Conservation (phyloP, 2,888 invertebrate species). For the Lasioglossum vierecki region DNA sequence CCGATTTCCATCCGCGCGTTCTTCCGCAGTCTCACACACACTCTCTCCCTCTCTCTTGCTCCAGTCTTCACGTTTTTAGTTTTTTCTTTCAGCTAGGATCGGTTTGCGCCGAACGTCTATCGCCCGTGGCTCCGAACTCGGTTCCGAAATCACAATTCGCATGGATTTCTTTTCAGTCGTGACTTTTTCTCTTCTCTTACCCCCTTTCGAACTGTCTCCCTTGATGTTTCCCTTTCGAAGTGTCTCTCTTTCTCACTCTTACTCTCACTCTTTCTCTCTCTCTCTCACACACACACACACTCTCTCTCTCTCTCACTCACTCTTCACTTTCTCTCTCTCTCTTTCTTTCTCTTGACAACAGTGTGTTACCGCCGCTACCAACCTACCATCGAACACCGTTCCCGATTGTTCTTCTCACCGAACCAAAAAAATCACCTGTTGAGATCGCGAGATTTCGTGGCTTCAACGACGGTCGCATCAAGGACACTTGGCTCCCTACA, state of each 20-base stretch:
- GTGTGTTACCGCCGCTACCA: neutral
- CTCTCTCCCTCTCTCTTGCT: constrained; percentile 47
- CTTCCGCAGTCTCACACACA: constrained; percentile 52
- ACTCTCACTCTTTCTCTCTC: neutral
- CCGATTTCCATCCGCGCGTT: constrained; percentile 64
- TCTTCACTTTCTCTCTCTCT: neutral
- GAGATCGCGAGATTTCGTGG: constrained; percentile 84
- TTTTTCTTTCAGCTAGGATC: constrained; percentile 78
- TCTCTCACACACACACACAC: neutral
- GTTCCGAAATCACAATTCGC: constrained; percentile 71
- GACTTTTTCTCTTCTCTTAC: constrained; percentile 58
- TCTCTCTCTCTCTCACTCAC: neutral
- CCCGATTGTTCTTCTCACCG: constrained; percentile 24
- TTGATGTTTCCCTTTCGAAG: constrained; percentile 27
- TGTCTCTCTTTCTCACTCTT: neutral
- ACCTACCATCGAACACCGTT: constrained; percentile 21
- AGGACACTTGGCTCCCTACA: constrained; percentile 84
- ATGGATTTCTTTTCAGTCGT: constrained; percentile 70
- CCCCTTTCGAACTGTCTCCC: constrained; percentile 33
- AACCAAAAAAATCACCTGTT: constrained; percentile 71
- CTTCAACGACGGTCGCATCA: constrained; percentile 84
- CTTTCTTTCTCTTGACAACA: neutral
- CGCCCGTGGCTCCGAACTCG: constrained; percentile 84
- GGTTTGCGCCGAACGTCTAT: constrained; percentile 84
- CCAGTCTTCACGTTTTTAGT: constrained; percentile 34